A percentile compares a stretch with the other conserved stretches of the same genome.
Evolutionary conservation across 2,113 vertebrate species (phyloP).

Genomic region (Solenodon paradoxus): DNA sequence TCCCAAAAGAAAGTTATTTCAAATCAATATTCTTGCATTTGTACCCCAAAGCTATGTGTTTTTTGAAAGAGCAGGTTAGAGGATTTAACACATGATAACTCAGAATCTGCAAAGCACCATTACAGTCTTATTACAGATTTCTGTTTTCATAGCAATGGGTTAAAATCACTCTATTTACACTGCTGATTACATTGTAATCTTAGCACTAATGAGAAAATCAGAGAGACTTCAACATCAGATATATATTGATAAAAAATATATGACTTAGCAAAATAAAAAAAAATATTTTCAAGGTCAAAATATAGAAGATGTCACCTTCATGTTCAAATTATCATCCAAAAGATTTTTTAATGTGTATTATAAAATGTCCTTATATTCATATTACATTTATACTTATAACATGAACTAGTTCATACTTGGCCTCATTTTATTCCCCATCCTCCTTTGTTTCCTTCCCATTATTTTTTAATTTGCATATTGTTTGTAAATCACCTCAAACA

Average conservation of each 20-base stretch:
- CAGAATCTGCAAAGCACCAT: background rate
- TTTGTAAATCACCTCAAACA: background rate
- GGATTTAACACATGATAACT: background rate
- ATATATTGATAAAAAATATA: background rate
- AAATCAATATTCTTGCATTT: background rate
- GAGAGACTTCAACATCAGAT: background rate
- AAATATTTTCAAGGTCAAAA: background rate
- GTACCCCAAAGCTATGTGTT: background rate
- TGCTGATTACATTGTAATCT: background rate
- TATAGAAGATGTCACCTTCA: background rate
- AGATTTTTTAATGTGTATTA: background rate
- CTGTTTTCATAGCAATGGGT: background rate
- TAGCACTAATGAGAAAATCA: background rate
- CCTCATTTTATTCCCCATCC: background rate
- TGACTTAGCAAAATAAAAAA: background rate
- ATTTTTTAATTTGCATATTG: background rate
- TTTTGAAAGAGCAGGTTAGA: background rate
- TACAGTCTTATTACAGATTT: background rate
- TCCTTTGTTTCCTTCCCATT: background rate
- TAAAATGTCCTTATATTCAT: background rate
- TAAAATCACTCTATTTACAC: background rate
- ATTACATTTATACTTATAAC: background rate
- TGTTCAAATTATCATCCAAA: background rate
- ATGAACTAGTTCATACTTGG: background rate
- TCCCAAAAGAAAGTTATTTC: background rate